phyloP scores from a whole-genome alignment of 2,797 vertebrate genomes.

The Lemur catta region DNA sequence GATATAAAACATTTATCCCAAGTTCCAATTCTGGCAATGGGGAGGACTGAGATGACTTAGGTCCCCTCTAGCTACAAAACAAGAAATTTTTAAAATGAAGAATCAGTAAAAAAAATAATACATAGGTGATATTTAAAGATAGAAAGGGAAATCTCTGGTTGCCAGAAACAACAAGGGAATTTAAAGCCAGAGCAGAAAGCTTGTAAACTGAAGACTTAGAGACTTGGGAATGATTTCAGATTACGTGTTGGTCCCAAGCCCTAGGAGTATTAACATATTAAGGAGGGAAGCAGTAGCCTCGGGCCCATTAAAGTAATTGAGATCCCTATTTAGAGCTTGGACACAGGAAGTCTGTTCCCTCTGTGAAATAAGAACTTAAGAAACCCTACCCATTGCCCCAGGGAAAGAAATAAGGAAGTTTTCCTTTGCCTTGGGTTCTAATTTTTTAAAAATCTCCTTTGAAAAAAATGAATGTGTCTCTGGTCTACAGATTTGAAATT shows the following conservation, averaged over 20 bases:
- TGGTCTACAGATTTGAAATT: conserved; percentile 15
- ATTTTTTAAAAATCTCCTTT: neutral
- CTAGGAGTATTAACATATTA: neutral
- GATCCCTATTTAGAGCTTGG: neutral
- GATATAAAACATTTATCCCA: conserved; percentile 11
- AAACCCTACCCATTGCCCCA: neutral
- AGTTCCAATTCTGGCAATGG: neutral
- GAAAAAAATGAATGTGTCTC: neutral
- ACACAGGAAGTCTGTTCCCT: neutral
- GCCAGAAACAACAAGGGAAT: neutral
- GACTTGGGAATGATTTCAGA: neutral
- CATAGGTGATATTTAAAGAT: neutral
- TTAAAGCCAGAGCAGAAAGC: neutral
- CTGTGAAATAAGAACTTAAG: neutral
- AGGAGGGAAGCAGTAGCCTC: neutral
- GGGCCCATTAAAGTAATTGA: neutral
- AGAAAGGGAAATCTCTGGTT: neutral
- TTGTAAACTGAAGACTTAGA: neutral
- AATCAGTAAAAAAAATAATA: neutral
- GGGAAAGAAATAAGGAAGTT: neutral
- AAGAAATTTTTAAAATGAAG: neutral
- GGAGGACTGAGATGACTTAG: neutral
- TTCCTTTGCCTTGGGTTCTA: neutral
- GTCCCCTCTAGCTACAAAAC: neutral
- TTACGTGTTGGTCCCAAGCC: neutral